Evolutionary conservation across 2,113 vertebrate genomes (phyloP).

Genomic region (Tragelaphus strepsiceros): DNA sequence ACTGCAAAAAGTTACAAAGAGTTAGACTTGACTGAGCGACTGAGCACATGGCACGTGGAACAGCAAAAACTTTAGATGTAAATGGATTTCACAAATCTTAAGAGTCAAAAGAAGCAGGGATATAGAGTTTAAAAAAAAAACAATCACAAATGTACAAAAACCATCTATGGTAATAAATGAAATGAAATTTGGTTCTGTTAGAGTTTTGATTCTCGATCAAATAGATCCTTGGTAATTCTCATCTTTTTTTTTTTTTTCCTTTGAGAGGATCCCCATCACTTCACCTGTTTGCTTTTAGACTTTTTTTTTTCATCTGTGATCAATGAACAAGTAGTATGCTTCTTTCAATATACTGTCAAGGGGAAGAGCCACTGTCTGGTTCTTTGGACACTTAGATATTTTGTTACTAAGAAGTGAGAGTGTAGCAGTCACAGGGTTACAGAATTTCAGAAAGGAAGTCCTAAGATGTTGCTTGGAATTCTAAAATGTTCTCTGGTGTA

Average conservation of each 20-base stretch:
- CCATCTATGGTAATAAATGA: neutral
- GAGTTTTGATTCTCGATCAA: neutral
- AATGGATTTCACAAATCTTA: neutral
- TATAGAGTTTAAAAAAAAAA: neutral
- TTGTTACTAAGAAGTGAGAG: neutral
- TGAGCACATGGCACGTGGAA: neutral
- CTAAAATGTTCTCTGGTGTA: neutral
- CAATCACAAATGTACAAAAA: neutral
- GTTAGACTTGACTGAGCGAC: neutral
- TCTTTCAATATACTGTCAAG: neutral
- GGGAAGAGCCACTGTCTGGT: neutral
- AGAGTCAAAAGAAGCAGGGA: neutral
- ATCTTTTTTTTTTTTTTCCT: neutral
- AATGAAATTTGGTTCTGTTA: neutral
- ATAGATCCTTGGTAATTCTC: neutral
- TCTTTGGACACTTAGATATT: neutral
- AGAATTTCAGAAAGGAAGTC: neutral
- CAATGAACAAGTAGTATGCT: rapidly evolving
- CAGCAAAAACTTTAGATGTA: neutral
- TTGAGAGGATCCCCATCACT: no score
- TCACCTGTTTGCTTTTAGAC: neutral
- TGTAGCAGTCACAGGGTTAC: neutral
- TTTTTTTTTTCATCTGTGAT: neutral
- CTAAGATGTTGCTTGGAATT: neutral
- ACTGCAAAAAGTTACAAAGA: neutral